Evolutionary conservation across 2,888 invertebrate genomes (phyloP), one percentile per base, ranked within the genome.

Genomic region (Venustoraphidia nigricollis): DNA sequence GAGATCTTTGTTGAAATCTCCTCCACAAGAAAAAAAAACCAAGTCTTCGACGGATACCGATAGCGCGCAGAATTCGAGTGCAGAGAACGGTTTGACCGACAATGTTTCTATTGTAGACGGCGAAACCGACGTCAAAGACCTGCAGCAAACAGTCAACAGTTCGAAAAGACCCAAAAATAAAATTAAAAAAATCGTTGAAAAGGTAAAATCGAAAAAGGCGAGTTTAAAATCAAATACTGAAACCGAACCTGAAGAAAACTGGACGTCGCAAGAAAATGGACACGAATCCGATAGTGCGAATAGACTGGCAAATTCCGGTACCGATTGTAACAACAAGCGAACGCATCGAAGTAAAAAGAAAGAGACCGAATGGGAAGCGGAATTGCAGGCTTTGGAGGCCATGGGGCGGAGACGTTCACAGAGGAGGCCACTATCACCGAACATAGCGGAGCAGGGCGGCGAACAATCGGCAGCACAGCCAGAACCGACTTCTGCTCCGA

Each of bases 1-100:
- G 1, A 45, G 51, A 43, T 51, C 53, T 2, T 49, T 46, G 39
- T 41, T 50, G 34, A 52, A 50, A 39, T 66, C 64, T 51, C 60
- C 63, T 9, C 57, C 58, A 2, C 71, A 70, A 27, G 68, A 67
- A 68, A 69, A 67, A 68, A 69, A 10, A 66, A 69, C 0, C 60
- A 64, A 46, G 69, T 70, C 0, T 57, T 69, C 37, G 53, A 69
- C 10, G 66, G 69, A 5, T 61, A 65, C 10, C 59, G 64, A 43
- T 58, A 63, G 0, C 57, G 50, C 34, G 59, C 54, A 38, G 49
- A 53, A 37, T 64, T 64, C 5, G 53, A 53, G 10, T 57, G 57
- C 10, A 44, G 8, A 27, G 6, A 27, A 27, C 27, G 27, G 27
- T 27, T 27, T 27, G 27, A 27, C 27, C 27, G 27, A 27, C 3